These are phyloP conservation scores for Suricata suricatta DNA, from an alignment of 2,113 vertebrate genomes.

Conservation along the genomic window DNA sequence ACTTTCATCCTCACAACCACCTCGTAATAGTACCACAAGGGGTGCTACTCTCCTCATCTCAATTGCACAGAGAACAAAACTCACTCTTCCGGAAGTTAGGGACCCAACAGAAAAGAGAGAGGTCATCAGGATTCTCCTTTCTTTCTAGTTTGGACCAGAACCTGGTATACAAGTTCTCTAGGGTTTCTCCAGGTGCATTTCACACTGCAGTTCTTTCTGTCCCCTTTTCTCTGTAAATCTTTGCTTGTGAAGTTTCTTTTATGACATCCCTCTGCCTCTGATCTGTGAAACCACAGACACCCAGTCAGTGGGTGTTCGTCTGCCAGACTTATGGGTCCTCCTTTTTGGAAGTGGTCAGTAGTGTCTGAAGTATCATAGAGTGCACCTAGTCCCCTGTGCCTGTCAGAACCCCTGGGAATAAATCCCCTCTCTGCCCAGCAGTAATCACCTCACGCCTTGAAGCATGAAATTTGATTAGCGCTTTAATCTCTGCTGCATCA, in stretches of 20 bases:
- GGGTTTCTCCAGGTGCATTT: neutral
- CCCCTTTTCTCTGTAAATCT: neutral
- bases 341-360: conserved; percentile 14
- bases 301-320: neutral
- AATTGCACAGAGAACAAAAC: neutral
- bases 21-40: neutral
- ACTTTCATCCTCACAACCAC: neutral
- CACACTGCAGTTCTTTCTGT: neutral
- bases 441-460: conserved; percentile 69
- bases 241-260: neutral
- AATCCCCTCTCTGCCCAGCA: conserved; percentile 48
- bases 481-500: conserved; percentile 68
- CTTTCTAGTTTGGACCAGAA: neutral
- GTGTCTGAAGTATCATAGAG: conserved; percentile 22
- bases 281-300: neutral
- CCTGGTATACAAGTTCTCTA: neutral
- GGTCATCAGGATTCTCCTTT: neutral
- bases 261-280: neutral
- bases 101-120: neutral
- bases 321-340: neutral
- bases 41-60: neutral
- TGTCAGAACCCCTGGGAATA: conserved; percentile 60
- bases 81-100: neutral
- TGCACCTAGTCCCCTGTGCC: neutral
- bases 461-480: conserved; percentile 80